phyloP scores from a whole-genome alignment of 2,888 invertebrate species.

The Pristionchus arcanus region DNA sequence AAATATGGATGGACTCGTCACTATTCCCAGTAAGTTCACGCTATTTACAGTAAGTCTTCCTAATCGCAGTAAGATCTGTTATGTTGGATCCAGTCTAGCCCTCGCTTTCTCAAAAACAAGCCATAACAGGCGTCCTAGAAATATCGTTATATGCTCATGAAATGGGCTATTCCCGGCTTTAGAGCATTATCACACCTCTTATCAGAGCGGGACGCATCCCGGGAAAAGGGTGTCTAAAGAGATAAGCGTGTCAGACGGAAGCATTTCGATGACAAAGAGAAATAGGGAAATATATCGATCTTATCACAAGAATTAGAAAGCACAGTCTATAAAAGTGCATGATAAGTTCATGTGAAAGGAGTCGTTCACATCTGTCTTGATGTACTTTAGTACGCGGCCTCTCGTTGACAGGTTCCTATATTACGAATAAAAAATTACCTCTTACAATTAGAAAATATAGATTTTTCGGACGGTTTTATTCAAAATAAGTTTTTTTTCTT shows the following conservation, averaged over 20 bases:
- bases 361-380: no score
- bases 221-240: neutral
- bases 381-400: no score
- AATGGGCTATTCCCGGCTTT: neutral
- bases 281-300: neutral
- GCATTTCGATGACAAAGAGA: neutral
- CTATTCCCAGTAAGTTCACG: constrained; percentile 73
- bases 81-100: neutral
- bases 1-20: constrained; percentile 78
- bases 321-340: no score
- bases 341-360: no score
- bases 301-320: neutral
- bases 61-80: neutral
- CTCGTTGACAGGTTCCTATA: no score
- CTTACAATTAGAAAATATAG: no score
- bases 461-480: no score
- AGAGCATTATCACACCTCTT: neutral
- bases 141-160: neutral
- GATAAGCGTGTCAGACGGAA: constrained; percentile 2
- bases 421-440: no score
- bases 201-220: neutral
- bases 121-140: neutral
- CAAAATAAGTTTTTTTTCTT: no score
- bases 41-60: neutral
- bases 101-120: neutral